These are phyloP conservation scores for Strigamia transsilvanica DNA, from an alignment of 2,888 invertebrate species.

Conservation along the genomic window DNA sequence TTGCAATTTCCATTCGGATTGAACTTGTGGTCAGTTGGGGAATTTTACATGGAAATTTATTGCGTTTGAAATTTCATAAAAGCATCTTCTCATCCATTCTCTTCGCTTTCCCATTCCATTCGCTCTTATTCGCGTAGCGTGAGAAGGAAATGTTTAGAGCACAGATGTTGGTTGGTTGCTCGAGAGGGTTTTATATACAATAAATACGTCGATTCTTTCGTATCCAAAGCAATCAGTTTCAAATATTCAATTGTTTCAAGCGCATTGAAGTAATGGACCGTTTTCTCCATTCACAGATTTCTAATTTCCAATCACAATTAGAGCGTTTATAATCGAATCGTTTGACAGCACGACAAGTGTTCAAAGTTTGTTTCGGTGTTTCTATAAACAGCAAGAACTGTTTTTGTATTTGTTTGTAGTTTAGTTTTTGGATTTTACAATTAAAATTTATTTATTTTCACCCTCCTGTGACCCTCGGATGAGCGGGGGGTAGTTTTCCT, in stretches of 20 bases:
- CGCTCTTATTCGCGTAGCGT: neutral
- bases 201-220: neutral
- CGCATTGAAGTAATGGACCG: too few species aligned
- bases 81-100: neutral
- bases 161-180: slow-evolving; percentile 11
- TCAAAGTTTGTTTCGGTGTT: too few species aligned
- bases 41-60: slow-evolving; percentile 11
- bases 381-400: too few species aligned
- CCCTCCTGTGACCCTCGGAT: too few species aligned
- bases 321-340: too few species aligned
- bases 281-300: too few species aligned
- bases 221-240: neutral
- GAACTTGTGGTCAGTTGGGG: neutral
- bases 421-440: too few species aligned
- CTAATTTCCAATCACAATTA: too few species aligned
- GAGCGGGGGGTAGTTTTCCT: too few species aligned
- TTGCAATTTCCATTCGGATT: neutral
- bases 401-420: too few species aligned
- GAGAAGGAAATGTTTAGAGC: slow-evolving; percentile 12
- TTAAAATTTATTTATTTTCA: too few species aligned
- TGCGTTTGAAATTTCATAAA: slow-evolving; percentile 2
- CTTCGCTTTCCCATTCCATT: neutral
- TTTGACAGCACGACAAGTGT: too few species aligned
- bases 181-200: neutral
- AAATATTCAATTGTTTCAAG: neutral